Evolutionary conservation across 2,113 vertebrate species (phyloP), one percentile per base, ranked within the genome.

Genomic region (Dunckerocampus dactyliophorus): DNA sequence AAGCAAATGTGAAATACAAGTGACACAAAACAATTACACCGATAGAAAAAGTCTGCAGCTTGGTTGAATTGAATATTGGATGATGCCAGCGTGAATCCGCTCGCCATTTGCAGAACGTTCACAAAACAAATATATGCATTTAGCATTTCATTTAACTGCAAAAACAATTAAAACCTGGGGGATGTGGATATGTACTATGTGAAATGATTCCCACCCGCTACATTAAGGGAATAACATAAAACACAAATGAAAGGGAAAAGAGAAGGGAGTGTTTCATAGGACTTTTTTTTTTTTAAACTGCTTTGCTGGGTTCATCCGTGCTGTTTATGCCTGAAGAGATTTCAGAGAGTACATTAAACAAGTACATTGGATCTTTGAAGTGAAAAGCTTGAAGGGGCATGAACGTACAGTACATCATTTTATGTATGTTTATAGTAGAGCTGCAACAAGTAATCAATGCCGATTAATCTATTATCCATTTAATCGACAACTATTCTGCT

Each of bases 271-370:
- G 22, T 61, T 73, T 69, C 51, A 48, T 34, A 14, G 39, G 49
- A 72, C 15, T 28, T 28, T 28, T 28, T 28, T 28, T 68, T 13
- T 62, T 43, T 56, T 57, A 10, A 58, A 59, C n/a, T 58, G 62
- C 47, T 51, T n/a, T 43, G 59, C 62, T 42, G 49, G 39, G 63
- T 24, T 50, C 31, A 59, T 56, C 22, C 24, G 54, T 37, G 55
- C 58, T 51, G 47, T 81, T 68, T 62, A 56, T 65, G 65, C 63
- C 60, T 49, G 39, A 20, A 59, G 47, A 62, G 63, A 64, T 77
- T 72, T 54, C 47, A 59, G n/a, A 67, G 34, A 57, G 55, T 19
- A 21, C 22, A 63, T 49, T 47, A 50, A 52, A 28, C 24, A 28
- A 28, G 24, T 2, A 28, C 5, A 28, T 28, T 28, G 24, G 24